phyloP scores from a whole-genome alignment of 2,113 vertebrate species.

The Alethe diademata region DNA sequence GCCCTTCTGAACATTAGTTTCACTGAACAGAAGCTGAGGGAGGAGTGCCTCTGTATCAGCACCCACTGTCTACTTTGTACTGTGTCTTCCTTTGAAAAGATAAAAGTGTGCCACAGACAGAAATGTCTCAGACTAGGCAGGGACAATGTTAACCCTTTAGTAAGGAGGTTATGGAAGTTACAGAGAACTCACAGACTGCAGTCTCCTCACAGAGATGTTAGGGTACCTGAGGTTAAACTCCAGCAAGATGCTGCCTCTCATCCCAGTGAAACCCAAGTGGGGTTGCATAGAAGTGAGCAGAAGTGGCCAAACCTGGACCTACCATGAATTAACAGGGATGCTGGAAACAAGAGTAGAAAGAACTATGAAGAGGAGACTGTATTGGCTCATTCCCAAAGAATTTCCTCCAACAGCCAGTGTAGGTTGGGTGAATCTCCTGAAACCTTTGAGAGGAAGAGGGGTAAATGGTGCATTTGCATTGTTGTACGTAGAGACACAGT shows the following conservation, averaged over 20 bases:
- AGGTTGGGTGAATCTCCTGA: not conserved
- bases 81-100: not conserved
- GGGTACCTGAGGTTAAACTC: not conserved
- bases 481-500: accelerated
- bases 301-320: not conserved
- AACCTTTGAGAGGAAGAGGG: not conserved
- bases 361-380: not conserved
- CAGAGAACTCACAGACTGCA: not conserved
- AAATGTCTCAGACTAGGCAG: not conserved
- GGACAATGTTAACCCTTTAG: not conserved
- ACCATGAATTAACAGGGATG: too few species aligned
- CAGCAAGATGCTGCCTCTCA: not conserved
- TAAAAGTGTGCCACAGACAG: not conserved
- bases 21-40: too few species aligned
- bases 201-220: not conserved
- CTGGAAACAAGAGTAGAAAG: not conserved
- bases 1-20: not conserved
- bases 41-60: not conserved
- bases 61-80: not conserved
- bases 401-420: not conserved
- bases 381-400: not conserved
- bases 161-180: not conserved
- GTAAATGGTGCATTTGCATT: not conserved
- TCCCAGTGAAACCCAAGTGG: accelerated
- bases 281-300: not conserved